Evolutionary conservation across 2,113 vertebrate species (phyloP).

Genomic region (Hiodon alosoides): DNA sequence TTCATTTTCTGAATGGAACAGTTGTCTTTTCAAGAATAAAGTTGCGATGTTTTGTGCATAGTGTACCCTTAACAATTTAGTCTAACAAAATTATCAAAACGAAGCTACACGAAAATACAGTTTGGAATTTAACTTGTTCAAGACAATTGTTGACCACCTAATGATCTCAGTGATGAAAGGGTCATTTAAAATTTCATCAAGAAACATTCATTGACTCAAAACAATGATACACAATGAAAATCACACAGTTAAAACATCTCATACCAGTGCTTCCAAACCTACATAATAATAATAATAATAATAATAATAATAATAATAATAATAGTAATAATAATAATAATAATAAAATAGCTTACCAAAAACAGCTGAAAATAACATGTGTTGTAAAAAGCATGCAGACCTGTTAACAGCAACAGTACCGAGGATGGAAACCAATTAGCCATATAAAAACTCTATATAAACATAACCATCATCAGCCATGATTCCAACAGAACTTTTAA

Average conservation of each 20-base stretch:
- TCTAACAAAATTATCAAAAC: too few relatives aligned
- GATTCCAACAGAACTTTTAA: slow-evolving; percentile 27
- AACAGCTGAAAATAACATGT: slow-evolving; percentile 40
- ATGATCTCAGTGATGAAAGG: neutral
- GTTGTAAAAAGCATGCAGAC: slow-evolving; percentile 41
- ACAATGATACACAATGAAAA: slow-evolving; percentile 25
- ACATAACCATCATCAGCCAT: slow-evolving; percentile 23
- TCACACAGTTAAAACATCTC: slow-evolving; percentile 17
- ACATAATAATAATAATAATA: slow-evolving; percentile 32
- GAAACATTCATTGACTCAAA: slow-evolving; percentile 18
- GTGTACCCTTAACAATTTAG: too few relatives aligned
- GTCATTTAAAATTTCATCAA: neutral
- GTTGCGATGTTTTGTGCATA: too few relatives aligned
- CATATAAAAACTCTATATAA: slow-evolving; percentile 21
- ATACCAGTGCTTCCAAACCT: slow-evolving; percentile 38
- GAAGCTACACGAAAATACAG: neutral
- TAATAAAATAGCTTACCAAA: slow-evolving; percentile 42
- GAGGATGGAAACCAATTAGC: slow-evolving; percentile 20
- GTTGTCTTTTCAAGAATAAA: too few relatives aligned
- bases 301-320: slow-evolving; percentile 32
- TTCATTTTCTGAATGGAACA: too few relatives aligned
- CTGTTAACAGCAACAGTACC: slow-evolving; percentile 47
- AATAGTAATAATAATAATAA: slow-evolving; percentile 25
- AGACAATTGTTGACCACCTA: too few relatives aligned
- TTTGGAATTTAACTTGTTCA: too few relatives aligned